Conservation (phyloP, 2,888 invertebrate genomes). For the Drosophila subsilvestris region DNA sequence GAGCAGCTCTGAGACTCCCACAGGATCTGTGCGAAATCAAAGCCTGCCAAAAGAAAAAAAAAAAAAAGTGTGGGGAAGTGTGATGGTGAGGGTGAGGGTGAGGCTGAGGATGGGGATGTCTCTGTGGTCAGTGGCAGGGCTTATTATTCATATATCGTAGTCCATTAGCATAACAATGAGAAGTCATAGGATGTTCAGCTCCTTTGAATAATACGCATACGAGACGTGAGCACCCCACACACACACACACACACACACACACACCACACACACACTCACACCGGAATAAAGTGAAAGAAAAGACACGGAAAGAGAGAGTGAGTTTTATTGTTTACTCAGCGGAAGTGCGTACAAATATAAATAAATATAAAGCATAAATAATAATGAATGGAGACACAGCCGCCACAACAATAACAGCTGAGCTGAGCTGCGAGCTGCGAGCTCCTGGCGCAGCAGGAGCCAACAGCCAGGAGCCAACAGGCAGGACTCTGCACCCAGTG, state of each 20-base stretch:
- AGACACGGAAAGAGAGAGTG: conserved; percentile 7
- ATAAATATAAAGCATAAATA: conserved; percentile 75
- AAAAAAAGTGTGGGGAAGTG: not conserved
- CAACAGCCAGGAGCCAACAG: not conserved
- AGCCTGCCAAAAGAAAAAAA: conserved; percentile 8
- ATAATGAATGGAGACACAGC: conserved; percentile 71
- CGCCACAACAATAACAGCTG: conserved; percentile 24
- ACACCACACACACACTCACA: not conserved
- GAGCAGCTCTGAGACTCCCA: conserved; percentile 39
- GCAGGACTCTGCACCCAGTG: conserved; percentile 11
- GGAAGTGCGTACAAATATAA: conserved; percentile 78
- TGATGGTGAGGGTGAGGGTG: not conserved
- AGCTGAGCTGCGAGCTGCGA: not conserved
- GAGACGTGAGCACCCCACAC: conserved; percentile 52
- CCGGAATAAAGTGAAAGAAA: not conserved
- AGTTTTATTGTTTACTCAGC: conserved; percentile 68
- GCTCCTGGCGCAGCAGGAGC: not conserved
- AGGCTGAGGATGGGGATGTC: conserved; percentile 5
- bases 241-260: not conserved
- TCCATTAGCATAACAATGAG: conserved; percentile 78
- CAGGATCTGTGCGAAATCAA: conserved; percentile 32
- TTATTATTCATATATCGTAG: conserved; percentile 80
- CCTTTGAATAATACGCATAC: conserved; percentile 69
- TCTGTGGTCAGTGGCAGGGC: conserved; percentile 34
- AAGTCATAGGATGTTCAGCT: conserved; percentile 44